Conservation (phyloP, 2,113 vertebrate species). For the Taurulus bubalis region DNA sequence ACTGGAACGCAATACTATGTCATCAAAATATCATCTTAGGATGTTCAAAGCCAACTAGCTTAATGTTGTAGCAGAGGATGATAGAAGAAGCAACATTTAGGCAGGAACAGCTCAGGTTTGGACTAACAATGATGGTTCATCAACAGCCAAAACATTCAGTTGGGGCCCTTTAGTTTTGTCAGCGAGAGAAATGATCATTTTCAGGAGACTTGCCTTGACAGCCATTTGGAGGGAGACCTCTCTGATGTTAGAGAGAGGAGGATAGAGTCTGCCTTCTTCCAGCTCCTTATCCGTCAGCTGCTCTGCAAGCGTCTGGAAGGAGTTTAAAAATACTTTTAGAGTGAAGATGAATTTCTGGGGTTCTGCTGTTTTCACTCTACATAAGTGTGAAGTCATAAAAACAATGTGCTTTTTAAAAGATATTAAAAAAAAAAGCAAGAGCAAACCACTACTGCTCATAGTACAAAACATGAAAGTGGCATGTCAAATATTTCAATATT, state of each 20-base stretch:
- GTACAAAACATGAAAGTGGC: background rate
- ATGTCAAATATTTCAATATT: conserved; percentile 3
- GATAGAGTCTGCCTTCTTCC: conserved; percentile 91
- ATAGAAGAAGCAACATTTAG: background rate
- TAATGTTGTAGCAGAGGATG: background rate
- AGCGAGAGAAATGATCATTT: background rate
- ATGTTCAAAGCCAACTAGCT: background rate
- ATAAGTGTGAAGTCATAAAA: background rate
- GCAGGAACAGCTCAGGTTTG: background rate
- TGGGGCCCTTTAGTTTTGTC: background rate
- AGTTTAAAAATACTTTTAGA: conserved; percentile 28
- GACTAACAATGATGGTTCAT: background rate
- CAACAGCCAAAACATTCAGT: background rate
- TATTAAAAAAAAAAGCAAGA: background rate
- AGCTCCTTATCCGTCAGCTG: conserved; percentile 92
- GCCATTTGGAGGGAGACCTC: conserved; percentile 96
- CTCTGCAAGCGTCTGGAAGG: conserved; percentile 86
- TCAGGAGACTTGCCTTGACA: conserved; percentile 87
- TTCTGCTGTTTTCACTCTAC: background rate
- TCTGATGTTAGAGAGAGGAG: conserved; percentile 92
- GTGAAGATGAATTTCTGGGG: background rate
- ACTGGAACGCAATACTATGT: background rate
- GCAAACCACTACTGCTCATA: background rate
- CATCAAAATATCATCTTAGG: background rate
- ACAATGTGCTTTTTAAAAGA: background rate